Evolutionary conservation across 2,113 vertebrate species (phyloP).

Genomic region (Syngnathus floridae): DNA sequence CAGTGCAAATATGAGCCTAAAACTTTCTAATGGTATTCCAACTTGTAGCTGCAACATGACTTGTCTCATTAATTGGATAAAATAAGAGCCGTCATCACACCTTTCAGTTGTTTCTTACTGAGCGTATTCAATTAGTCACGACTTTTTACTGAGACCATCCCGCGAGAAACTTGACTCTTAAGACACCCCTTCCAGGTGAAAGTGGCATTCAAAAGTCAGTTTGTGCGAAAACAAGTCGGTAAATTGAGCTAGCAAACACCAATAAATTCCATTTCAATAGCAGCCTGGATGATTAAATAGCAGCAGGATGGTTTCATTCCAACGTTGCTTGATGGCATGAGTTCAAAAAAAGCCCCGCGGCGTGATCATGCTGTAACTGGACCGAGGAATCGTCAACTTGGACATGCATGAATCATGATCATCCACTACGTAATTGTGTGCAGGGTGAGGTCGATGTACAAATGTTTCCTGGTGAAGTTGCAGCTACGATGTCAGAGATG

Average conservation of each 20-base stretch:
- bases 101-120: background rate
- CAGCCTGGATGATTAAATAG: slow-evolving; percentile 63
- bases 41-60: no score
- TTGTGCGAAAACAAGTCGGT: slow-evolving; percentile 24
- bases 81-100: background rate
- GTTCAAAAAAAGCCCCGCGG: slow-evolving; percentile 19
- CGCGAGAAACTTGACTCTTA: background rate
- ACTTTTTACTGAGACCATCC: background rate
- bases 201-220: slow-evolving; percentile 44
- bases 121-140: background rate
- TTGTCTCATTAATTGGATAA: no score
- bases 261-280: slow-evolving; percentile 63
- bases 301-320: slow-evolving; percentile 82
- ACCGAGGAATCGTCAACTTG: background rate
- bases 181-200: background rate
- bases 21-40: no score
- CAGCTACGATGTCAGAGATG: slow-evolving; percentile 43
- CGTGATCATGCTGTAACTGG: slow-evolving; percentile 53
- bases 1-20: no score
- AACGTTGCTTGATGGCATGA: slow-evolving; percentile 54
- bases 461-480: background rate
- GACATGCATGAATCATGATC: slow-evolving; percentile 17
- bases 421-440: slow-evolving; percentile 14
- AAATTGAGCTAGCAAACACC: slow-evolving; percentile 35
- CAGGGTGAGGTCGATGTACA: background rate